Evolutionary conservation across 2,113 vertebrate genomes (phyloP).

Genomic region (Nannobrachium achirus): DNA sequence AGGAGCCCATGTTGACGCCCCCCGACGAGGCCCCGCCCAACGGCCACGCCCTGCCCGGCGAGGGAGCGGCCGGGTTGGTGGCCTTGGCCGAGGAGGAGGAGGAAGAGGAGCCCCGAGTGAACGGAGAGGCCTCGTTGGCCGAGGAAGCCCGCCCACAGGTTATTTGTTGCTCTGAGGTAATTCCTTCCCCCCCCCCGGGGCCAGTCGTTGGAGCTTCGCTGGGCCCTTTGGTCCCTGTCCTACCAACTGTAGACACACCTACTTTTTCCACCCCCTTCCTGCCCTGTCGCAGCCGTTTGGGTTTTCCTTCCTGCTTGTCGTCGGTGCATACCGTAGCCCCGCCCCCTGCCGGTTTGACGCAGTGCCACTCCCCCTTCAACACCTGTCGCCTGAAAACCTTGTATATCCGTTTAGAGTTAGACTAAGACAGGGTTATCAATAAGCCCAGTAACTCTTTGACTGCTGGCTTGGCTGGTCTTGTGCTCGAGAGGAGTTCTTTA

Average conservation of each 20-base stretch:
- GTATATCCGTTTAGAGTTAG: too few relatives aligned
- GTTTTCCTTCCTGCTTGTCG: slow-evolving; percentile 57
- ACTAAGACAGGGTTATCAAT: too few relatives aligned
- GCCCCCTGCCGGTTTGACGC: background rate
- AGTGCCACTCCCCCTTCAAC: too few relatives aligned
- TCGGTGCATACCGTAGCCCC: slow-evolving; percentile 52
- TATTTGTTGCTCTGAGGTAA: slow-evolving; percentile 99
- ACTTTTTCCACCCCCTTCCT: background rate
- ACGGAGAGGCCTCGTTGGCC: slow-evolving; percentile 87
- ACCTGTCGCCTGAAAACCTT: too few relatives aligned
- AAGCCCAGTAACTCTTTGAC: too few relatives aligned
- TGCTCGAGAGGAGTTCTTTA: too few relatives aligned
- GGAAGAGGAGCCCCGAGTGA: slow-evolving; percentile 85
- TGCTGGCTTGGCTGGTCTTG: too few relatives aligned
- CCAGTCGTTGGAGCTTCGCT: slow-evolving; percentile 49
- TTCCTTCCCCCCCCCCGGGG: slow-evolving; percentile 76
- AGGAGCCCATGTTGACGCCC: slow-evolving; percentile 64
- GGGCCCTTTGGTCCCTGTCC: slow-evolving; percentile 49
- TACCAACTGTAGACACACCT: slow-evolving; percentile 55
- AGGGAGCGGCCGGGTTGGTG: slow-evolving; percentile 42
- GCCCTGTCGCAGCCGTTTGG: too few relatives aligned
- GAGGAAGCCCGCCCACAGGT: slow-evolving; percentile 91
- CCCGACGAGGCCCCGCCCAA: slow-evolving; percentile 66
- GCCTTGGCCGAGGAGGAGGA: slow-evolving; percentile 69
- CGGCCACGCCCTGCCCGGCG: slow-evolving; percentile 41